Percentiles rank a stretch among this genome's conserved stretches.
These are phyloP conservation scores for Actinopyga echinites DNA, from an alignment of 53 echinoderm and acorn worm genomes.

Conservation along the genomic window DNA sequence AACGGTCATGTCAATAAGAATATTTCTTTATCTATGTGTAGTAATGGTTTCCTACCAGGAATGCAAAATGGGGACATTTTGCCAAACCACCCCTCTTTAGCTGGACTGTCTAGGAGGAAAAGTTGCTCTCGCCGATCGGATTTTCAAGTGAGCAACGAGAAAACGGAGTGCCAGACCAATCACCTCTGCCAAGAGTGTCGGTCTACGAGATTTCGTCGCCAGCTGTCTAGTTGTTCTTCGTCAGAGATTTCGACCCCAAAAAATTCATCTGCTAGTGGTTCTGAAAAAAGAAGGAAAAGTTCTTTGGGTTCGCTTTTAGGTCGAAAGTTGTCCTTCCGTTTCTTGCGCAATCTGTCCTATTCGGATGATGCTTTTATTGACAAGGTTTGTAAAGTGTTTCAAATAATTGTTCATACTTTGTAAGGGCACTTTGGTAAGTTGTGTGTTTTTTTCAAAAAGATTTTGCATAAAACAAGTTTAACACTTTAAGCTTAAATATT, in stretches of 20 bases:
- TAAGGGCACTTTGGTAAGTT: too few species aligned
- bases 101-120: background rate
- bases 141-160: constrained; percentile 8
- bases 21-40: background rate
- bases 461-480: too few species aligned
- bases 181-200: constrained; percentile 9
- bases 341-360: constrained; percentile 20
- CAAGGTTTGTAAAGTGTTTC: background rate
- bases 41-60: constrained; percentile 1
- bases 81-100: background rate
- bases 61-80: constrained; percentile 7
- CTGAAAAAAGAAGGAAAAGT: constrained; percentile 12
- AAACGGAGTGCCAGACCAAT: background rate
- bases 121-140: constrained; percentile 10
- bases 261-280: background rate
- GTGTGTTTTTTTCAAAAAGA: too few species aligned
- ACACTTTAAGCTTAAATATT: too few species aligned
- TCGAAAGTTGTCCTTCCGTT: constrained; percentile 5
- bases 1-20: background rate
- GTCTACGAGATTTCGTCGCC: constrained; percentile 12
- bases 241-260: background rate
- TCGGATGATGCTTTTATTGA: background rate
- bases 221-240: constrained; percentile 19
- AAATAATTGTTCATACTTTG: too few species aligned
- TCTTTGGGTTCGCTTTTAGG: constrained; percentile 11